Percentiles rank a stretch among this genome's conserved stretches.
Evolutionary conservation across 2,113 vertebrate genomes (phyloP).

Genomic region (Triplophysa dalaica): DNA sequence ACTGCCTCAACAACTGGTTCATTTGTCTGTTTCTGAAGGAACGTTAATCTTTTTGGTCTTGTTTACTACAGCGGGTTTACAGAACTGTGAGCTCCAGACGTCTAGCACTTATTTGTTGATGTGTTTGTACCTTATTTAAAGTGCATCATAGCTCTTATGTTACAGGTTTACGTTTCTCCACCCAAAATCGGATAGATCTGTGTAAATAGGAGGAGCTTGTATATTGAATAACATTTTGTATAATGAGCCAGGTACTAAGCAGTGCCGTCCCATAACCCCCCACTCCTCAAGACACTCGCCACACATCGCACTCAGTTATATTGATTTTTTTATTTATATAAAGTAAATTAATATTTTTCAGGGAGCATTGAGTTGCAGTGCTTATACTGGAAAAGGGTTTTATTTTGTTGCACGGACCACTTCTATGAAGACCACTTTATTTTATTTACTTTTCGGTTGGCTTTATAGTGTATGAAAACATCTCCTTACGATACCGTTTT

Average conservation of each 20-base stretch:
- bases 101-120: constrained; percentile 42
- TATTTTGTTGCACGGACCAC: neutral
- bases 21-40: constrained; percentile 15
- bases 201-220: constrained; percentile 53
- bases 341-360: constrained; percentile 40
- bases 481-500: neutral
- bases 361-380: constrained; percentile 39
- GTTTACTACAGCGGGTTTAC: constrained; percentile 46
- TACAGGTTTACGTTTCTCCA: constrained; percentile 37
- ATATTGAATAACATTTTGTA: constrained; percentile 41
- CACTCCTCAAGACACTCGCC: constrained; percentile 10
- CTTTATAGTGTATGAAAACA: neutral
- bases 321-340: constrained; percentile 47
- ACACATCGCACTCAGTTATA: constrained; percentile 36
- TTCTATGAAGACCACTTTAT: constrained; percentile 27
- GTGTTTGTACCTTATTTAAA: neutral
- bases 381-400: constrained; percentile 25
- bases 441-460: constrained; percentile 17
- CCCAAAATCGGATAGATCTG: constrained; percentile 23
- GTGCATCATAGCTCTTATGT: constrained; percentile 12
- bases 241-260: constrained; percentile 41
- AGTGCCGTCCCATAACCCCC: neutral
- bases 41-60: constrained; percentile 15
- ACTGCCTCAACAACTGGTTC: constrained; percentile 57
- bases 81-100: constrained; percentile 49